Base-by-base conservation (phyloP, 2,888 invertebrate genomes). In the Calliphora vomitoria region DNA sequence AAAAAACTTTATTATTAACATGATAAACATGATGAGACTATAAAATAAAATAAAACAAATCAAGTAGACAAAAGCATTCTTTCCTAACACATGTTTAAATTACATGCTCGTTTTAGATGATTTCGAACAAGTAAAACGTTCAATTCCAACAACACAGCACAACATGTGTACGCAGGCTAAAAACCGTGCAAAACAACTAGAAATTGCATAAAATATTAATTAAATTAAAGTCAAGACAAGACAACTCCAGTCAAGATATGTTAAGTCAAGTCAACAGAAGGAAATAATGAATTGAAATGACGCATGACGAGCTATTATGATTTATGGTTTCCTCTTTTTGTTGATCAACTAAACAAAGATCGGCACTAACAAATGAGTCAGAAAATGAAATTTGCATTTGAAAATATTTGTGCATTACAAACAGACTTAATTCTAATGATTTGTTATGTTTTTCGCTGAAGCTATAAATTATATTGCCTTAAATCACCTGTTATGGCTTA, bases 281-380 rank as follows among this genome's bases (percentile, higher is more conserved):
- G 5, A 38, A 60, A 44, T 25, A 68, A 47, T n/a, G 38, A 62
- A 72, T 20, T 58, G 41, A 87, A 86, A 80, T 83, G 86, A 87
- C 80, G 80, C 66, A 87, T 76, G 86, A 76, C 76, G 76, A 53
- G 71, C 76, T 83, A 81, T 84, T 72, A 72, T 87, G 71, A 87
- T 81, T 72, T 78, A 87, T 76, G 80, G 71, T 83, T 84, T 84
- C 87, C 84, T 81, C 74, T 85, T 53, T 55, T 35, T 35, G 47
- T 60, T 62, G 25, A 74, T 25, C 20, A 66, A 64, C 20, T 41
- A 47, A 10, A 55, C 4, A 62, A 50, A 44, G 60, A 41, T 41
- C 79, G 25, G 4, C 20, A 35, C 4, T 8, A 66, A 44, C 79
- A 74, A 11, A 64, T 41, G 13, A 50, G 50, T 58, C 41, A 75